Base-by-base conservation (phyloP, 2,113 vertebrate genomes). In the Euleptes europaea region DNA sequence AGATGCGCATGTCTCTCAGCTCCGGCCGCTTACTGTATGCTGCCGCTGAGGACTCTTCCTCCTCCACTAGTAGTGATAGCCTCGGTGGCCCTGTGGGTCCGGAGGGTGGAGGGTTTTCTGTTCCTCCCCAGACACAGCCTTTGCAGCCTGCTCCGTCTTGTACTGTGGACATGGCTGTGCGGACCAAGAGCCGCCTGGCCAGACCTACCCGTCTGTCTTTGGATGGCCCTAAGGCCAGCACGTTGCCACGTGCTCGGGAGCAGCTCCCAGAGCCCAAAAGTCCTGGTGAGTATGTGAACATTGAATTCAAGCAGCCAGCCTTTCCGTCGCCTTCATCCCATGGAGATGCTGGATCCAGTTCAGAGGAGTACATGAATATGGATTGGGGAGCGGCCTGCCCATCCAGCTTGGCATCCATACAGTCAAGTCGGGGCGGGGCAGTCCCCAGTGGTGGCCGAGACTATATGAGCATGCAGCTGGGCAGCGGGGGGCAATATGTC, bases 231-330 rank as follows among this genome's bases (percentile, higher is more conserved):
- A 97, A 97, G 93, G 97, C 97, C 88, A 97, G 96, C 93, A 98
- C 97, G 6, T 93, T 98, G 86, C 97, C 97, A 3, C 94, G 97
- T 78, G 95, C 96, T 1, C 95, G 97, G 40, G 97, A 98, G 86
- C 96, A 95, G 90, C 96, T 96, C 9, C 90, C 96, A 0, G 97
- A 97, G 91, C 97, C 97, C 84, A 97, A 97, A 90, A 98, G 97
- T 90, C 97, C 97, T 1, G 97, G 97, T 23, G 97, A 98, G 75
- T 98, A 98, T 69, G 97, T 98, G 74, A 97, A 97, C 90, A 98
- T 98, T 57, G 97, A 97, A 82, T 97, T 98, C 82, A 92, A 97
- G 13, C 96, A 96, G 90, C 90, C 95, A 0, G 93, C 93, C 81
- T 97, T 96, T 67, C 91, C 93, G 0, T 82, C 92, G 1, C 88